phyloP scores from a whole-genome alignment of 2,797 vertebrate genomes.

The Falco berigora region DNA sequence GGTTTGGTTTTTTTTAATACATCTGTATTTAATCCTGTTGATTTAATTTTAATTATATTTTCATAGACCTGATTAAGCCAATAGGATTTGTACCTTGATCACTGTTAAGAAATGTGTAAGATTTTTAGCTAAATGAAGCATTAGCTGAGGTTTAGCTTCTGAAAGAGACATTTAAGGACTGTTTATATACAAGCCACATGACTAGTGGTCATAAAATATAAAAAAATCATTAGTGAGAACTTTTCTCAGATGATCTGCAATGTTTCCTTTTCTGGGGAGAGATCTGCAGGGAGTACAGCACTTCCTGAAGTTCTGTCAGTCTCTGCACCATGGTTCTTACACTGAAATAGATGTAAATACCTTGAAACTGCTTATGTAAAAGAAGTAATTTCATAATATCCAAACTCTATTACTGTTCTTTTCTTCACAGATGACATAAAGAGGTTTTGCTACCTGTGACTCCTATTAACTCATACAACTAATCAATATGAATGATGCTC shows the following conservation, averaged over 20 bases:
- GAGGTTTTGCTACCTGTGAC: neutral
- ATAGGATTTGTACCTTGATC: neutral
- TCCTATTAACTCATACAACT: neutral
- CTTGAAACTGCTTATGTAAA: neutral
- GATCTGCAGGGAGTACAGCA: neutral
- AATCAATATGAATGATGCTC: neutral
- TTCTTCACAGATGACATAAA: neutral
- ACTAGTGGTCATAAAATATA: neutral
- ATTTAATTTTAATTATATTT: neutral
- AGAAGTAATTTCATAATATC: neutral
- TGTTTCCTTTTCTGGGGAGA: neutral
- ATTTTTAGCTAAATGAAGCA: neutral
- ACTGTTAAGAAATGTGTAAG: neutral
- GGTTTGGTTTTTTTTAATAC: neutral
- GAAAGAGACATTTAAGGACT: neutral
- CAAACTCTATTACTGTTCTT: neutral
- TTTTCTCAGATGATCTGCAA: neutral
- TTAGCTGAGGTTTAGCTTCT: neutral
- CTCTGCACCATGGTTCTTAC: neutral
- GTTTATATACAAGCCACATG: neutral
- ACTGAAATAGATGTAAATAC: neutral
- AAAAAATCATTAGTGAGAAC: neutral
- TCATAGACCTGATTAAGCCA: neutral
- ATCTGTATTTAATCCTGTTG: neutral
- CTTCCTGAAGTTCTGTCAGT: neutral